phyloP scores from a whole-genome alignment of 2,113 vertebrate species.

The Apus apus region DNA sequence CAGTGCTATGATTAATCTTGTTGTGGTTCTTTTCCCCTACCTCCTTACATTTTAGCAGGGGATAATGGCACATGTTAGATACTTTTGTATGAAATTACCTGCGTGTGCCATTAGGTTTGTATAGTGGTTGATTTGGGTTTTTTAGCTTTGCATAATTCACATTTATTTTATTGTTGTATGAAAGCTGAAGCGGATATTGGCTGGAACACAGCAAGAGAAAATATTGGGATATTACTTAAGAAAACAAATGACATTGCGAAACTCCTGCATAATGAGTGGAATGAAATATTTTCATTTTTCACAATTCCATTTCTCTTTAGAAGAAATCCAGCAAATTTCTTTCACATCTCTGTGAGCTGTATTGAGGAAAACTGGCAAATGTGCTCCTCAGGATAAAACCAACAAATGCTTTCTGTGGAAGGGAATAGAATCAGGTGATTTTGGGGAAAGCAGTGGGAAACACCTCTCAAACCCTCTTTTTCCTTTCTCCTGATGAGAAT shows the following conservation, averaged over 20 bases:
- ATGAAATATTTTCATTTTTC: constrained; percentile 9
- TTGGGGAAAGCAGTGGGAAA: neutral
- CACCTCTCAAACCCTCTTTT: neutral
- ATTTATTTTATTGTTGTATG: neutral
- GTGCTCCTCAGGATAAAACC: neutral
- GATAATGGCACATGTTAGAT: neutral
- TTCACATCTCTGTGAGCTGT: neutral
- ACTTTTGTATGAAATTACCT: neutral
- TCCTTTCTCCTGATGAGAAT: neutral
- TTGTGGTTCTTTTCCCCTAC: neutral
- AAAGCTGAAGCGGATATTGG: neutral
- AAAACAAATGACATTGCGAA: constrained; percentile 48
- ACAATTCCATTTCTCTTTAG: neutral
- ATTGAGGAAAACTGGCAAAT: neutral
- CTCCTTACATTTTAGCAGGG: neutral
- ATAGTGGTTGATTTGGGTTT: neutral
- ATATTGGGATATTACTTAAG: neutral
- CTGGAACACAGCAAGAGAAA: neutral
- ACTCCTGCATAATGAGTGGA: constrained; percentile 27
- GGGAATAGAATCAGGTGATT: neutral
- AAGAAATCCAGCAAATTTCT: neutral
- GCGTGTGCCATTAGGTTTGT: neutral
- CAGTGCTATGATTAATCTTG: neutral
- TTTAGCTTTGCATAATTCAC: neutral
- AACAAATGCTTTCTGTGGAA: neutral